Evolutionary conservation across 2,888 invertebrate species (phyloP).

Genomic region (Orchesellides sinensis): DNA sequence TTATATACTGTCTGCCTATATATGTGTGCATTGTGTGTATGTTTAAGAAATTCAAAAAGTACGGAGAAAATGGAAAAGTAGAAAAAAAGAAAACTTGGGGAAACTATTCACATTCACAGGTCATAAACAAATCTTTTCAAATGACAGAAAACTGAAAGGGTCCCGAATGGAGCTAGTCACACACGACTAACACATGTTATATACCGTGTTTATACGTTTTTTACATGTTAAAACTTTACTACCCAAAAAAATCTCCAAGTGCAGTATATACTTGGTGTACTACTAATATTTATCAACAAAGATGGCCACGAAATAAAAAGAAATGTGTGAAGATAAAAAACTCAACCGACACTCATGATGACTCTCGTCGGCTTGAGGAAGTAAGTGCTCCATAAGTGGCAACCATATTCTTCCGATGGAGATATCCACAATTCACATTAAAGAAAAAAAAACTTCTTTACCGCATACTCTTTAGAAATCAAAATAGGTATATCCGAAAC

Average conservation of each 20-base stretch:
- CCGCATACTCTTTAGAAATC: constrained; percentile 4
- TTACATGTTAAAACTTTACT: not conserved
- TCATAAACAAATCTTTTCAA: constrained; percentile 57
- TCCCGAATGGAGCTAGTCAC: constrained; percentile 1
- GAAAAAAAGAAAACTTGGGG: constrained; percentile 31
- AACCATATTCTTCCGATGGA: not conserved
- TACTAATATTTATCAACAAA: constrained; percentile 25
- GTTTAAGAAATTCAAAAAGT: not conserved
- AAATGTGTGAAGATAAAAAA: constrained; percentile 27
- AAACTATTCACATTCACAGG: constrained; percentile 48
- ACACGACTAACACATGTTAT: not conserved
- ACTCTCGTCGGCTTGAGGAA: constrained; percentile 19
- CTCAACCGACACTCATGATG: not conserved
- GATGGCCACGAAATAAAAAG: not conserved
- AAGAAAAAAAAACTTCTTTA: not conserved
- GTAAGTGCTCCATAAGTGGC: constrained; percentile 7
- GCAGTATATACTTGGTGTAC: not conserved
- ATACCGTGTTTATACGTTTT: not conserved
- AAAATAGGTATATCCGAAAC: constrained; percentile 11
- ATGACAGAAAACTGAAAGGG: constrained; percentile 33
- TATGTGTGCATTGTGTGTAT: not conserved
- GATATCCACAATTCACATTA: constrained; percentile 14
- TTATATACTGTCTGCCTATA: not conserved
- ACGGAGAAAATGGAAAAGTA: constrained; percentile 31
- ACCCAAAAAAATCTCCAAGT: too few species aligned